Evolutionary conservation across 2,797 vertebrate genomes (phyloP), one percentile per base, ranked within the genome.

Genomic region (Cossypha dichroa): DNA sequence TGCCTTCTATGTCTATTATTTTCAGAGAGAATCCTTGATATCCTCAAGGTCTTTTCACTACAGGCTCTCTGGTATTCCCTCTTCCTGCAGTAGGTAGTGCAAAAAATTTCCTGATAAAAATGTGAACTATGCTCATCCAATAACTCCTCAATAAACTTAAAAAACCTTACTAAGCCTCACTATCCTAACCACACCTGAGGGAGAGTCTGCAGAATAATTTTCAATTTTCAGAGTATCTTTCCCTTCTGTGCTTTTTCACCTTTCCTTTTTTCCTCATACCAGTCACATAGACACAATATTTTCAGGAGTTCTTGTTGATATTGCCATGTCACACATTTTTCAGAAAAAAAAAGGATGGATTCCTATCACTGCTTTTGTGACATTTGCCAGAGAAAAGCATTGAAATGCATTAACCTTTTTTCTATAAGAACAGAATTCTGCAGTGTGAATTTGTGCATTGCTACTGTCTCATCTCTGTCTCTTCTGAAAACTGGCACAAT

Each of bases 271-370:
- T 85, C 19, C 9, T 62, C 4, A 12, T 25, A 67, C 5, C 5
- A 18, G 28, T 80, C 40, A 34, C 0, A 0, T 0, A 62, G 21
- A 62, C 9, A 77, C 0, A 1, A 7, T 73, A 72, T 70, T 76
- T 79, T 59, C 18, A 29, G 20, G 38, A 84, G 6, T 9, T 54
- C 21, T 73, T 80, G 11, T 46, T 18, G 66, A 15, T 40, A 52
- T n/a, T 79, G 34, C 29, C 16, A 11, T 8, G 3, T 34, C 38
- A 76, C 2, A 19, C 0, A 5, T 66, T 94, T 26, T 62, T 68
- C 31, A 59, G 40, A 38, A 49, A 29, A 62, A 62, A 78, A 15
- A 28, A 29, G 11, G 3, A 62, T 34, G 9, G 9, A 51, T 66
- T 31, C 6, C 14, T 46, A 28, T 59, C 41, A 74, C 26, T 70